A percentile compares a stretch with the other conserved stretches of the same genome.
These are phyloP conservation scores for Cyphomyrus plagiostoma DNA, from an alignment of 2,113 vertebrate genomes.

Conservation along the genomic window DNA sequence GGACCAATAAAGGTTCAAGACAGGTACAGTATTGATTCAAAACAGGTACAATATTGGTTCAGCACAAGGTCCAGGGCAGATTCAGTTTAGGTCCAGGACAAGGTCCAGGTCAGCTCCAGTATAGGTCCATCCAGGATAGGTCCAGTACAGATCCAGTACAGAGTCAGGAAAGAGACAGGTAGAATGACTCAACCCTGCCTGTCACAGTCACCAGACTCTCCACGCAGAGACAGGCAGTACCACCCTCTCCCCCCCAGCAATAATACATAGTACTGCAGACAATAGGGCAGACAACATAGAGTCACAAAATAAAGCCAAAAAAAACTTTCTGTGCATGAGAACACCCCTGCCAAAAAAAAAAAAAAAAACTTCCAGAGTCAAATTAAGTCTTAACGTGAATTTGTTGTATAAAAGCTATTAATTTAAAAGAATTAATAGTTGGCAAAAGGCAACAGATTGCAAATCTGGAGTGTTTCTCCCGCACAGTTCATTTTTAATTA, in stretches of 20 bases:
- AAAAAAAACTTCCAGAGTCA: neutral
- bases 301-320: neutral
- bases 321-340: neutral
- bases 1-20: neutral
- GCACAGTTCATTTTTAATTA: conserved; percentile 21
- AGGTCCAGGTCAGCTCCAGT: neutral
- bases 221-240: neutral
- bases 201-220: neutral
- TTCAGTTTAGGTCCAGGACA: neutral
- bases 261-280: neutral
- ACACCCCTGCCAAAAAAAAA: neutral
- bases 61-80: neutral
- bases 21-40: neutral
- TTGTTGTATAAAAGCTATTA: conserved; percentile 5
- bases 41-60: too few relatives aligned
- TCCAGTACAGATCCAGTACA: neutral
- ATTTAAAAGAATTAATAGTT: conserved; percentile 23
- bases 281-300: neutral
- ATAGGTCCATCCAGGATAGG: neutral
- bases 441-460: conserved; percentile 23
- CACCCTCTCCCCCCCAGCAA: neutral
- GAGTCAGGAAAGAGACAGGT: neutral
- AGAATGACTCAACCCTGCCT: neutral
- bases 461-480: conserved; percentile 3
- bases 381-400: conserved; percentile 7